Percentiles rank a stretch among this genome's conserved stretches.
Evolutionary conservation across 2,888 invertebrate species (phyloP).

Genomic region (Endomychus coccineus): DNA sequence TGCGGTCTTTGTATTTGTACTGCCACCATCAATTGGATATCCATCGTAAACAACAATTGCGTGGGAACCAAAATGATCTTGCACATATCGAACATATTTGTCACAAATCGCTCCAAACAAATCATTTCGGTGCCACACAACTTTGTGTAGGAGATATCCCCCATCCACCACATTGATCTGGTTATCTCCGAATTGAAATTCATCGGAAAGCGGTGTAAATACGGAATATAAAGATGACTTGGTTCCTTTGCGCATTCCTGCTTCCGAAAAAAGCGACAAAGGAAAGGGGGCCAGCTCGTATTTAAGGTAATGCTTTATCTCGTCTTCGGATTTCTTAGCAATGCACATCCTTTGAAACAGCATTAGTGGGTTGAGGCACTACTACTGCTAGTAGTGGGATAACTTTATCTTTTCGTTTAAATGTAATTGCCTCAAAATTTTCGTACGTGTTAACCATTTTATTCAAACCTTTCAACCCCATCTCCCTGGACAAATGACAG

Average conservation of each 20-base stretch:
- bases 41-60: constrained; percentile 25
- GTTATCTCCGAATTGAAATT: constrained; percentile 16
- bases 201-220: constrained; percentile 15
- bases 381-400: constrained; percentile 14
- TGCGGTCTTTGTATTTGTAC: constrained; percentile 21
- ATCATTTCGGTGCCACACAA: constrained; percentile 25
- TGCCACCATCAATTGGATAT: constrained; percentile 16
- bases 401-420: constrained; percentile 22
- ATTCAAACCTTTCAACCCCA: constrained; percentile 13
- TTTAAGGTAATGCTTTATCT: constrained; percentile 19
- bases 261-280: constrained; percentile 10
- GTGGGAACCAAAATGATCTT: constrained; percentile 19
- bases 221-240: constrained; percentile 17
- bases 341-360: constrained; percentile 26
- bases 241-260: constrained; percentile 5
- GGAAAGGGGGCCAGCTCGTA: constrained; percentile 24
- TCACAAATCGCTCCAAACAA: constrained; percentile 19
- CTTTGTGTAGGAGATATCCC: constrained; percentile 27
- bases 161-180: constrained; percentile 26
- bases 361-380: constrained; percentile 17
- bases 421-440: constrained; percentile 16
- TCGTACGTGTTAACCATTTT: constrained; percentile 9
- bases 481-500: constrained; percentile 8
- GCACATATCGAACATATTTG: constrained; percentile 24
- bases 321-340: constrained; percentile 25